Conservation (phyloP, 2,888 invertebrate species). For the Trachelus stipa region DNA sequence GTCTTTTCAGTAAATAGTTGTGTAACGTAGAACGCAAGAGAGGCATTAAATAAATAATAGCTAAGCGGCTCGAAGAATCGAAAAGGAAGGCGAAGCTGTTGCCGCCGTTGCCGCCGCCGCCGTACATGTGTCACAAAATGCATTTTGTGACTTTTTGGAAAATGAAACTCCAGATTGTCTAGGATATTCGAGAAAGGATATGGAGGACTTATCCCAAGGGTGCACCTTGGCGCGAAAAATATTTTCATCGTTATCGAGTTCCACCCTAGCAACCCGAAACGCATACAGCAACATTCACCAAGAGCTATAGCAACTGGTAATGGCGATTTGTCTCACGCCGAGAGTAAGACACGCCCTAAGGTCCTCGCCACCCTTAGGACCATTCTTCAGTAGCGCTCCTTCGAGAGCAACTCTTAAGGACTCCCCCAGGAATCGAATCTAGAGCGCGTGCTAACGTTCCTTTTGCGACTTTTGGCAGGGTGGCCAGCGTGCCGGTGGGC, state of each 20-base stretch:
- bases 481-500: not conserved
- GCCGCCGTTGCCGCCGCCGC: not conserved
- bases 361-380: constrained; percentile 13
- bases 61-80: constrained; percentile 33
- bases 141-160: constrained; percentile 30
- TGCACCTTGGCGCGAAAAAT: constrained; percentile 37
- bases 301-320: not conserved
- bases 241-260: constrained; percentile 45
- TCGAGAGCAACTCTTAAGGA: not conserved
- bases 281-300: constrained; percentile 1
- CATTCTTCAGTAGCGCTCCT: not conserved
- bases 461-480: not conserved
- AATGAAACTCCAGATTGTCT: constrained; percentile 35
- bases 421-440: not conserved
- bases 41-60: constrained; percentile 59
- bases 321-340: constrained; percentile 33
- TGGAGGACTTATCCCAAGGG: constrained; percentile 30
- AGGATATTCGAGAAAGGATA: constrained; percentile 17
- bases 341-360: constrained; percentile 14
- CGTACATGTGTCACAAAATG: not conserved
- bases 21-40: constrained; percentile 56
- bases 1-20: constrained; percentile 52
- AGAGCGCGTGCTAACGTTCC: not conserved
- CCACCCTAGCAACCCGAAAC: constrained; percentile 25
- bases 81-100: not conserved